Conservation (phyloP, 2,797 vertebrate genomes). For the Amblyraja radiata region DNA sequence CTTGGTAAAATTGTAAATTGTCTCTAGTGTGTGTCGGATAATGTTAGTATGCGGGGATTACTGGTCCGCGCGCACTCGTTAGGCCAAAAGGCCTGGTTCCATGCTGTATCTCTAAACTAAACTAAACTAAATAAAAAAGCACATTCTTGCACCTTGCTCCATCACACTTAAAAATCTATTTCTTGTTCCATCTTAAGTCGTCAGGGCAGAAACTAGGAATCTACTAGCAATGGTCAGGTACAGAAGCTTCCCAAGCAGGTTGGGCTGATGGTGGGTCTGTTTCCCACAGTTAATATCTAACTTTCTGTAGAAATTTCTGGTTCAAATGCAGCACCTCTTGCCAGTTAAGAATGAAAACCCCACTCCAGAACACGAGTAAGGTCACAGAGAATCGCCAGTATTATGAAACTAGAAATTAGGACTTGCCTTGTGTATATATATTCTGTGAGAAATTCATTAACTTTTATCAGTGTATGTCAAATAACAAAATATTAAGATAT, state of each 20-base stretch:
- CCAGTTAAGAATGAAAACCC: background rate
- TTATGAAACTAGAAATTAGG: background rate
- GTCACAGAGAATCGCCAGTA: background rate
- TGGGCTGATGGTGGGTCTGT: background rate
- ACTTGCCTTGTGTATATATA: background rate
- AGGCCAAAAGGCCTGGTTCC: too few relatives aligned
- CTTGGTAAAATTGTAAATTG: too few relatives aligned
- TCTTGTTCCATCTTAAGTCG: background rate
- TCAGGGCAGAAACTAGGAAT: background rate
- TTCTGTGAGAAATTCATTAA: too few relatives aligned
- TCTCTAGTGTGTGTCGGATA: too few relatives aligned
- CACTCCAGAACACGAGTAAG: background rate
- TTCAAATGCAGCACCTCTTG: background rate
- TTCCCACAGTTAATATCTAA: background rate
- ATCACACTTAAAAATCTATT: background rate
- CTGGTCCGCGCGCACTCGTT: too few relatives aligned
- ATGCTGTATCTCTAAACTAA: too few relatives aligned
- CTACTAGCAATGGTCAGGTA: background rate
- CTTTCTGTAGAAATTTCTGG: background rate
- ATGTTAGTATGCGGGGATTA: too few relatives aligned
- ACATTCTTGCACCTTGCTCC: background rate
- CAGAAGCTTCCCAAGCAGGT: background rate
- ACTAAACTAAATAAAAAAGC: too few relatives aligned
- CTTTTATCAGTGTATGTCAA: background rate
- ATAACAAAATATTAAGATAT: background rate